Base-by-base conservation (phyloP, 2,797 vertebrate species). In the Clarias laeviceps region DNA sequence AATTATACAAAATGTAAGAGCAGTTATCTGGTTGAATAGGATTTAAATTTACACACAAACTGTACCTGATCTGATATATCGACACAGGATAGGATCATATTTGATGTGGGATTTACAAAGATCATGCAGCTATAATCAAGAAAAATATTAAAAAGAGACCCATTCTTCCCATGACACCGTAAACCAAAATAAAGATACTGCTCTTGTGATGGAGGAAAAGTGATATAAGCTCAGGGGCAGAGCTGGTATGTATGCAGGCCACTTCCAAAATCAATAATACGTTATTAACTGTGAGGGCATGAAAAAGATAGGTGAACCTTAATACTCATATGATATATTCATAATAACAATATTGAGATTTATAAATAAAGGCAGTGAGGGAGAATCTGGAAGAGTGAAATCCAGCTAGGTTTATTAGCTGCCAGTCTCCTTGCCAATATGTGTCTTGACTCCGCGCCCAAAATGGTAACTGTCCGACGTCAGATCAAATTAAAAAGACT, bases 401-500 rank as follows among this genome's bases (percentile, higher is more conserved):
- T 94, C 91, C 91, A 90, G 92, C 91, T 84, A 92, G 87, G 84
- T 94, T 91, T 95, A 96, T 96, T 95, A 95, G 92, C 94, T 95
- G 95, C 95, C 94, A 95, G 92, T 96, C 95, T 95, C 84, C 76
- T 91, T 93, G 91, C 92, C 94, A 95, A 95, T 95, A 96, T 95
- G 92, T 92, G 93, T 93, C 89, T 88, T 91, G 94, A 94, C 94
- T 95, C 88, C 54, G 85, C 91, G 94, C 93, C 95, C 94, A 91
- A 95, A 94, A 93, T 91, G 91, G 93, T 95, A 95, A 95, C 95
- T 95, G 94, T 95, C 95, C 94, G 70, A 93, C 82, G 91, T 91
- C 92, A 86, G 91, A 95, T 96, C 93, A 95, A 95, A 96, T 96
- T 96, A 96, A 93, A 94, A 86, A 94, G 94, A 95, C 91, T 96